A percentile compares a stretch with the other conserved stretches of the same genome.
phyloP scores from a whole-genome alignment of 37 sponge, comb jelly and placozoan species.

The Halisarca cf. caerulea region DNA sequence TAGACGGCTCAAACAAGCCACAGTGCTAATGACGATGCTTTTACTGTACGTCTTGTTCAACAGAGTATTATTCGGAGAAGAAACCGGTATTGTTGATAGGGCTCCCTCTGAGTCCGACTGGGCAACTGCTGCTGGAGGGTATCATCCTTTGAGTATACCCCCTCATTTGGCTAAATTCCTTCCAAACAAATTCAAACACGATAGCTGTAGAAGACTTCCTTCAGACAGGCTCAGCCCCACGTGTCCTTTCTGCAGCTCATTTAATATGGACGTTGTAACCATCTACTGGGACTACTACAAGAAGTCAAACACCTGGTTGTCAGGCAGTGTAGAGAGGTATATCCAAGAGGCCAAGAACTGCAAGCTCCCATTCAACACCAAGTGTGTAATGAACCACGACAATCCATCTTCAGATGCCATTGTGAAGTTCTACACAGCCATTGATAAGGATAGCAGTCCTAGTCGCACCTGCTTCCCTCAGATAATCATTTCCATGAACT shows the following conservation, averaged over 20 bases:
- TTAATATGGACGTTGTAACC: background rate
- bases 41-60: too few species aligned
- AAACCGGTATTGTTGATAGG: too few species aligned
- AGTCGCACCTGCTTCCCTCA: background rate
- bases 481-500: background rate
- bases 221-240: background rate
- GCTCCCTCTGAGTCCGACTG: too few species aligned
- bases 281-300: constrained; percentile 4
- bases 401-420: constrained; percentile 20
- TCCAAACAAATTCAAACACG: background rate
- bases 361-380: background rate
- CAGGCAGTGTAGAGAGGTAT: background rate
- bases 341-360: background rate
- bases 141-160: too few species aligned
- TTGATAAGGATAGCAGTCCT: background rate
- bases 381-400: constrained; percentile 6
- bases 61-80: too few species aligned
- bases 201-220: background rate
- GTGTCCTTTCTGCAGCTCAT: constrained; percentile 9
- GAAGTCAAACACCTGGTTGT: background rate
- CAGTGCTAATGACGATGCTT: too few species aligned
- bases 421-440: background rate
- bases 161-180: background rate
- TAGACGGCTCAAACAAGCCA: too few species aligned
- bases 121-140: too few species aligned